Percentiles rank a stretch among this genome's conserved stretches.
Evolutionary conservation across 2,113 vertebrate genomes (phyloP).

Genomic region (Corythaixoides concolor): DNA sequence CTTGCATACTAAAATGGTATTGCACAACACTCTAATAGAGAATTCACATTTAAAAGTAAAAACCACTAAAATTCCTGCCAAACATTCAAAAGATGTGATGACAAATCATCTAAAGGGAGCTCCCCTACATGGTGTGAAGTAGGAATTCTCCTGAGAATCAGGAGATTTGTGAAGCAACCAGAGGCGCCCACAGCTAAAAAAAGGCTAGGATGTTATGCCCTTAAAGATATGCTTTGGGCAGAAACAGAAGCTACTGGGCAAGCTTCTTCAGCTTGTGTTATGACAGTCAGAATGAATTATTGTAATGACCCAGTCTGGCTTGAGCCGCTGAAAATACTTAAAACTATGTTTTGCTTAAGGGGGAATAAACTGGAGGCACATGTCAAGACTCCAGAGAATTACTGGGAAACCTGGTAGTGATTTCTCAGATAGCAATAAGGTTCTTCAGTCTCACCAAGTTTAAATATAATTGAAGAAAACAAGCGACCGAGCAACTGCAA

Average conservation of each 20-base stretch:
- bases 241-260: not conserved
- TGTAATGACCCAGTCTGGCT: not conserved
- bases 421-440: not conserved
- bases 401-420: not conserved
- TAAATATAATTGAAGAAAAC: constrained; percentile 12
- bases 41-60: not conserved
- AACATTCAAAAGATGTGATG: not conserved
- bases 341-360: not conserved
- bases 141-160: not conserved
- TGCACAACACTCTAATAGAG: not conserved
- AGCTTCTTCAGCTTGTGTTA: not conserved
- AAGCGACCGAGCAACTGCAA: not conserved
- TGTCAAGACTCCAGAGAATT: not conserved
- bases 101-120: not conserved
- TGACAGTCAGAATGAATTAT: not conserved
- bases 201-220: not conserved
- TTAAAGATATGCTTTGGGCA: not conserved
- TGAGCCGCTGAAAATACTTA: not conserved
- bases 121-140: not conserved
- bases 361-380: not conserved
- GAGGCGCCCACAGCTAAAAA: not conserved
- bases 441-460: not conserved
- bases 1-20: not conserved
- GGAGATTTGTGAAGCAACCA: not conserved
- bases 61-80: not conserved